Evolutionary conservation across 2,113 vertebrate genomes (phyloP), one percentile per base, ranked within the genome.

Genomic region (Prionailurus viverrinus): DNA sequence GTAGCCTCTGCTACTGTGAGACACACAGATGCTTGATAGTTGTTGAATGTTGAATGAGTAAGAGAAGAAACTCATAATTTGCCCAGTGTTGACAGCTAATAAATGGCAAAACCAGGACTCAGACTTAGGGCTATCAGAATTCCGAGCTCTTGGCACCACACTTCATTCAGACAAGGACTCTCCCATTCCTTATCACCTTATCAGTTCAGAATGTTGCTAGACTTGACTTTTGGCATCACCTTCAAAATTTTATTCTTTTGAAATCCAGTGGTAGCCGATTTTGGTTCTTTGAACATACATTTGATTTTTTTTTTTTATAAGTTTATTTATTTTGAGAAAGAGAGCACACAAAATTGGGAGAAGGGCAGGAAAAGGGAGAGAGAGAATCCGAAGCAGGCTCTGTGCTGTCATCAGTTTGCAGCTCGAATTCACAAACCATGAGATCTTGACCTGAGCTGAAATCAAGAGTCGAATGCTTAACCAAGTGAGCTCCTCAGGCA

Each of bases 241-340:
- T 85, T 76, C 39, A 90, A 41, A 74, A 25, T 79, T 69, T 66
- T 23, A 6, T 61, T 94, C 66, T 68, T 89, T 93, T 74, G 80
- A 74, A 96, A 83, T 94, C 41, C 41, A 13, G 18, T 65, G 29
- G 19, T 81, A 85, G 29, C 31, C 78, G 33, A 76, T 81, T 73
- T 89, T 79, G 19, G 84, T 89, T 86, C 68, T 96, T 90, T 90
- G 45, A 89, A 45, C 14, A n/a, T 92, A 88, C 5, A 15, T 92
- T 55, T 90, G 16, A 79, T 79, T 76, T 76, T 45, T 39, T 39
- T 76, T 39, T 76, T 78, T 78, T 18, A 31, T 61, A 10, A 7
- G 21, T 31, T 65, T 63, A 27, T 4, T 29, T 65, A 65, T 65
- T 65, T 65, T 65, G 27, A 65, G 63, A 31, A 13, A 65, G 27